Percentiles rank a stretch among this genome's conserved stretches.
These are phyloP conservation scores for Porites evermanni DNA, from an alignment of 92 coral and sea anemone species.

Conservation along the genomic window DNA sequence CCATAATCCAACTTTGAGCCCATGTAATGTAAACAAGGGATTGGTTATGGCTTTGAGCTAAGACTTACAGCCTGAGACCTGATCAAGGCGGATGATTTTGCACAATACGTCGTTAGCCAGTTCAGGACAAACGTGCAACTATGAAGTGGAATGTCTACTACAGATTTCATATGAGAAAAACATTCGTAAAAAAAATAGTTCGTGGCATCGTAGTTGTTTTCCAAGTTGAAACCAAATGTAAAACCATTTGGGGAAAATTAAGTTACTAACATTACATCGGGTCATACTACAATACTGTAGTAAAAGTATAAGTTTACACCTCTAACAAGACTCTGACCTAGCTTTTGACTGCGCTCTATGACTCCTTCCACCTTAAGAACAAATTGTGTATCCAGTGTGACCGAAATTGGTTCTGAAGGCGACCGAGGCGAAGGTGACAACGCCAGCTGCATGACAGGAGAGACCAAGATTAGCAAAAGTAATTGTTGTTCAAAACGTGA, in stretches of 20 bases:
- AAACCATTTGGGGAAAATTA: no score
- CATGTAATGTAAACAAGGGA: background rate
- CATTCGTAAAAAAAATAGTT: no score
- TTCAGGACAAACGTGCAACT: no score
- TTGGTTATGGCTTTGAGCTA: background rate
- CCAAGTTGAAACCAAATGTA: no score
- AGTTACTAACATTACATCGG: background rate
- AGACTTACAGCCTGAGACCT: no score
- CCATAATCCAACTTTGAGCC: background rate
- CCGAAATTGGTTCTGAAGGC: conserved; percentile 78
- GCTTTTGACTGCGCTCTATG: conserved; percentile 80
- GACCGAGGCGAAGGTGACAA: conserved; percentile 89
- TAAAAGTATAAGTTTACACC: background rate
- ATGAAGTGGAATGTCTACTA: no score
- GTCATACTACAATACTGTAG: background rate
- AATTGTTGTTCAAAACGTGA: background rate
- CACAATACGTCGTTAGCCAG: no score
- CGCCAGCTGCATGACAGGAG: conserved; percentile 71
- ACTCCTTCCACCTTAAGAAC: conserved; percentile 97
- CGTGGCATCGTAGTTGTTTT: no score
- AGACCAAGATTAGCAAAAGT: background rate
- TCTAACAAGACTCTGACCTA: conserved; percentile 39
- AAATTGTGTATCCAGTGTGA: conserved; percentile 89
- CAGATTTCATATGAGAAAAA: no score
- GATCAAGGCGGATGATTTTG: no score